phyloP scores from a whole-genome alignment of 1,140 invertebrate species.

The Drosophila erecta region DNA sequence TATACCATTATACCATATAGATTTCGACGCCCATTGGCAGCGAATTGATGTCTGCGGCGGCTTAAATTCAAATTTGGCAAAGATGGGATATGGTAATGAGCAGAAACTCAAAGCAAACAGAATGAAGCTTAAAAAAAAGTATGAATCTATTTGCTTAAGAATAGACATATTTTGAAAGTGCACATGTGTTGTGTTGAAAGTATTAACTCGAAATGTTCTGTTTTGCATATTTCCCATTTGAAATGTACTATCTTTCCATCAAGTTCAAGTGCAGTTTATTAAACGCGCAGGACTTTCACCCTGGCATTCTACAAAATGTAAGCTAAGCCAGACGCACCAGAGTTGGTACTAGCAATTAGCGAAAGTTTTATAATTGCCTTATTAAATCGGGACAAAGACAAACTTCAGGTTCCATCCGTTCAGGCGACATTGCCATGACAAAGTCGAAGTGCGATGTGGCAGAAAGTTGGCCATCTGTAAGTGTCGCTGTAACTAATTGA shows the following conservation, averaged over 20 bases:
- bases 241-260: neutral
- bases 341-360: slow-evolving; percentile 67
- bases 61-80: neutral
- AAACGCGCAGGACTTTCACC: neutral
- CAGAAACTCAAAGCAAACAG: neutral
- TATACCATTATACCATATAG: neutral
- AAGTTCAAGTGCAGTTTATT: neutral
- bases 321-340: slow-evolving; percentile 4
- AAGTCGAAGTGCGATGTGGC: slow-evolving; percentile 40
- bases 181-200: too few relatives aligned
- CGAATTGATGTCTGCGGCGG: neutral
- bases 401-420: slow-evolving; percentile 24
- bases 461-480: slow-evolving; percentile 72
- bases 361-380: slow-evolving; percentile 75
- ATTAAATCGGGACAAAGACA: slow-evolving; percentile 67
- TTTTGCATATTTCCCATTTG: too few relatives aligned
- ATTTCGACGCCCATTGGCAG: slow-evolving; percentile 4
- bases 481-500: slow-evolving; percentile 70
- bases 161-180: too few relatives aligned
- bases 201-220: too few relatives aligned
- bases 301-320: slow-evolving; percentile 5
- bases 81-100: neutral
- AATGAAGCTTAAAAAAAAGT: too few relatives aligned
- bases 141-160: too few relatives aligned
- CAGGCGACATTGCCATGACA: slow-evolving; percentile 13